These are phyloP conservation scores for Panthera leo DNA, from an alignment of 2,113 vertebrate genomes.

Conservation along the genomic window DNA sequence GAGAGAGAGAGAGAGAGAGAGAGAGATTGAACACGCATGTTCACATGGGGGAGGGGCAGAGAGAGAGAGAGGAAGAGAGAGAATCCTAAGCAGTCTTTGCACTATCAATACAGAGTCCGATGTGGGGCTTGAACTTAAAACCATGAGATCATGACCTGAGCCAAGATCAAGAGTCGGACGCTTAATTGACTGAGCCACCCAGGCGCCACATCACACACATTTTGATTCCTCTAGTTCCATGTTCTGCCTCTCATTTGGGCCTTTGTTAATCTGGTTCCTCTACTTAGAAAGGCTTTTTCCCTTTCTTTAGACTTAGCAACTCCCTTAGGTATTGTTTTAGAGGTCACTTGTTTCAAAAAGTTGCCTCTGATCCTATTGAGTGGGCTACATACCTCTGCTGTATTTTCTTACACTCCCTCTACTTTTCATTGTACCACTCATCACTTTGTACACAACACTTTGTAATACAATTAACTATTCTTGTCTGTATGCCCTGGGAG, in stretches of 20 bases:
- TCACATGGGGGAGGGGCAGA: no score
- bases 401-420: background rate
- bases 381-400: background rate
- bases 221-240: background rate
- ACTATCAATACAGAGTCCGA: no score
- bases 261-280: background rate
- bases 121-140: no score
- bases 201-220: background rate
- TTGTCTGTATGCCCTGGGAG: background rate
- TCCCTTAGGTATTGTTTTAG: background rate
- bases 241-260: background rate
- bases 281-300: background rate
- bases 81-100: no score
- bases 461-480: background rate
- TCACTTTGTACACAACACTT: background rate
- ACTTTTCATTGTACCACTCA: background rate
- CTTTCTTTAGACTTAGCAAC: background rate
- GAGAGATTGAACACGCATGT: no score
- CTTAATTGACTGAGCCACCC: no score
- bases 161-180: no score
- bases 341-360: background rate
- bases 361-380: background rate
- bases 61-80: no score
- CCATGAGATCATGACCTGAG: no score
- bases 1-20: no score